phyloP scores from a whole-genome alignment of 2,113 vertebrate genomes.

The Sterna hirundo region DNA sequence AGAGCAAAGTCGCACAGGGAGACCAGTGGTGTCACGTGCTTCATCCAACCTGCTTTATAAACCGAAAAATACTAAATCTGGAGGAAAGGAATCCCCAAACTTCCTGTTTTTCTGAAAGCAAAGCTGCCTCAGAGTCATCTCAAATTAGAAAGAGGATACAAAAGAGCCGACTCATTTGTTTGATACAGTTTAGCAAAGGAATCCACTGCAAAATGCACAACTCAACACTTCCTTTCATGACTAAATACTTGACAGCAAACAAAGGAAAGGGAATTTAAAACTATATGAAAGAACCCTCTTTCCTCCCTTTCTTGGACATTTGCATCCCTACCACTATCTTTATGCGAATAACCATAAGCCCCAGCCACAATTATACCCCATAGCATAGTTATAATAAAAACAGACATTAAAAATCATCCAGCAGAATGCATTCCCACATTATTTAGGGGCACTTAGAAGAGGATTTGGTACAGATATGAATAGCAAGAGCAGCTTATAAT shows the following conservation, averaged over 20 bases:
- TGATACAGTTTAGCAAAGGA: background rate
- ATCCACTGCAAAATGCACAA: background rate
- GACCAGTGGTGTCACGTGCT: background rate
- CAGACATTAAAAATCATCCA: background rate
- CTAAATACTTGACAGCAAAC: background rate
- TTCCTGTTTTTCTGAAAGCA: slow-evolving; percentile 6
- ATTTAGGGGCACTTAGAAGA: slow-evolving; percentile 7
- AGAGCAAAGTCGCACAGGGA: background rate
- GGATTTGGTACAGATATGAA: background rate
- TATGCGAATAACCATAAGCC: background rate
- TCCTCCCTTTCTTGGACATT: background rate
- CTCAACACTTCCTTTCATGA: slow-evolving; percentile 13
- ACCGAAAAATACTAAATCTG: background rate
- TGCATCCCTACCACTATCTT: background rate
- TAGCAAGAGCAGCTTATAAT: background rate
- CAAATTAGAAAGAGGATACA: slow-evolving; percentile 61
- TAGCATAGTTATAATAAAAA: background rate
- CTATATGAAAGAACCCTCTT: background rate
- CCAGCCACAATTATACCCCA: background rate
- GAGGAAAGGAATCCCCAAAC: slow-evolving; percentile 44
- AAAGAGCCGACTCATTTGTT: slow-evolving; percentile 3
- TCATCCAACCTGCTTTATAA: background rate
- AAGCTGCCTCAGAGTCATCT: background rate
- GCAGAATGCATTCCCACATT: background rate
- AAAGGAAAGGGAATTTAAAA: slow-evolving; percentile 6